Evolutionary conservation across 2,797 vertebrate genomes (phyloP).

Genomic region (Remorina albescens): DNA sequence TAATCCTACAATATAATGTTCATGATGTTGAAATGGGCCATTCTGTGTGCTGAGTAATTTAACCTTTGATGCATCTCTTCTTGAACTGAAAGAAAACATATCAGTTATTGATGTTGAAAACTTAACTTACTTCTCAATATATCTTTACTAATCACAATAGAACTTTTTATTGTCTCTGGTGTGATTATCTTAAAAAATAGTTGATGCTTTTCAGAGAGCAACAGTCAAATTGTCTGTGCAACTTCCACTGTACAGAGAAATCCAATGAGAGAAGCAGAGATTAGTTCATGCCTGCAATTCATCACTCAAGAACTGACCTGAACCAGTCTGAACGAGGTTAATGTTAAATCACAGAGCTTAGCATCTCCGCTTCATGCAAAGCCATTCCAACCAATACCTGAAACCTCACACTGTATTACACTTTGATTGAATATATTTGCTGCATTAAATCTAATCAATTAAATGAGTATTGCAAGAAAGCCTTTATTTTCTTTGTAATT

Average conservation of each 20-base stretch:
- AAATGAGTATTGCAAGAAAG: neutral
- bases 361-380: conserved; percentile 69
- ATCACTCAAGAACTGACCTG: conserved; percentile 84
- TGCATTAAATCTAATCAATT: neutral
- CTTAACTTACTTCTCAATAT: neutral
- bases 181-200: neutral
- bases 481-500: neutral
- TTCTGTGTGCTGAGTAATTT: neutral
- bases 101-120: neutral
- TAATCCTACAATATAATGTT: neutral
- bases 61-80: neutral
- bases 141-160: neutral
- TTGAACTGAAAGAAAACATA: no score
- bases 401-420: conserved; percentile 15
- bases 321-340: conserved; percentile 63
- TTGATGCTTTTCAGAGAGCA: conserved; percentile 43
- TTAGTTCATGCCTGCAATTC: conserved; percentile 95
- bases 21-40: neutral
- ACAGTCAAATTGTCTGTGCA: conserved; percentile 54
- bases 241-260: conserved; percentile 65
- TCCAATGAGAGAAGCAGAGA: conserved; percentile 79
- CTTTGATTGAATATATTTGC: conserved; percentile 8
- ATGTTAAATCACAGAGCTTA: conserved; percentile 66
- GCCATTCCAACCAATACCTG: conserved; percentile 51
- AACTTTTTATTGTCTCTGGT: neutral